Evolutionary conservation across 2,797 vertebrate species (phyloP), one percentile per base, ranked within the genome.

Genomic region (Aplochiton taeniatus): DNA sequence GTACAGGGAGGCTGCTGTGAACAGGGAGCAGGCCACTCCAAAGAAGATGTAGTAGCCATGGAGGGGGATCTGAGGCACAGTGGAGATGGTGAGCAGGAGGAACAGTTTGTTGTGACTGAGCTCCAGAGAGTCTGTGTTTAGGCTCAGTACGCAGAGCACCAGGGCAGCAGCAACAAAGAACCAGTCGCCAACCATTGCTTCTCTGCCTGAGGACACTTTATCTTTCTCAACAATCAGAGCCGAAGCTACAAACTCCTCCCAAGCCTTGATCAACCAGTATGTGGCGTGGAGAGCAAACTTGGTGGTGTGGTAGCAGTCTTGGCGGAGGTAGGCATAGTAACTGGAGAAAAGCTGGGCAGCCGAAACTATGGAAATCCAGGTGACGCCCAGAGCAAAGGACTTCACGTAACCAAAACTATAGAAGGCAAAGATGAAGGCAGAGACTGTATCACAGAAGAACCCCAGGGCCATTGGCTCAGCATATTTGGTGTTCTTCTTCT

Each of bases 401-500:
- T 89, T 81, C 50, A 93, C 61, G 73, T 93, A 95, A 4, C 93
- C 91, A 41, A 96, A 96, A 79, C 90, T 86, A 63, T 95, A 96
- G 78, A 96, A 95, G 41, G 92, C 87, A 62, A 96, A 93, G 31
- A 96, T 83, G 18, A 95, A 94, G 0, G 95, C 31, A 1, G 93
- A 87, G 51, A 95, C 46, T 0, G 93, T 92, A 57, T 95, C 91
- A 0, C 94, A 94, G 83, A 96, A 91, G 79, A 93, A 94, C 46
- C 93, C 92, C 51, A 96, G 84, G 0, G 95, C 95, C 93, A 95
- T 94, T 0, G 95, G 94, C 78, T 97, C 95, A 0, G 94, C 95
- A 0, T 96, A 96, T 72, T 96, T 96, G 0, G 95, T 96, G 72
- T 96, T 96, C 85, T 95, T 96, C 67, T 95, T 95, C 74, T 95